Conservation (phyloP, 1,140 invertebrate genomes). For the Bombyx mandarina region DNA sequence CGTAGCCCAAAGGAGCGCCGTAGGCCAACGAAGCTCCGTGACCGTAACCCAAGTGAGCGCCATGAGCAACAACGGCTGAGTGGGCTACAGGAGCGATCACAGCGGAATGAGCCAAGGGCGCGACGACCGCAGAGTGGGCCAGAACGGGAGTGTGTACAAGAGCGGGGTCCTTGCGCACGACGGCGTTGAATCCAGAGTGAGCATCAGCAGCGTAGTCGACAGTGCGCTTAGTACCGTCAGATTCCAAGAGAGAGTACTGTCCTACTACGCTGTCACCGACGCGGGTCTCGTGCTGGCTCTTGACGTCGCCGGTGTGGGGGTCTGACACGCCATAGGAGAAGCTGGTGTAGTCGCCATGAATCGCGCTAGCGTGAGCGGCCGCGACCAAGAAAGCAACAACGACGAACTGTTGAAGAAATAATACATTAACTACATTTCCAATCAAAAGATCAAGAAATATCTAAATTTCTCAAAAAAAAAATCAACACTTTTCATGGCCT, state of each 20-base stretch:
- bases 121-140: slow-evolving; percentile 12
- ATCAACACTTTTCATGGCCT: neutral
- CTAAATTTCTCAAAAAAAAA: neutral
- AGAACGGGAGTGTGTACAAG: slow-evolving; percentile 29
- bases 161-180: slow-evolving; percentile 48
- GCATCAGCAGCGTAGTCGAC: slow-evolving; percentile 67
- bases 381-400: slow-evolving; percentile 52
- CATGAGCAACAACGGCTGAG: slow-evolving; percentile 9
- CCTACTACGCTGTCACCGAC: slow-evolving; percentile 73
- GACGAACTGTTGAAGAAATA: slow-evolving; percentile 39
- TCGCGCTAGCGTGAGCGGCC: slow-evolving; percentile 41
- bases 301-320: slow-evolving; percentile 69
- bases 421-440: neutral
- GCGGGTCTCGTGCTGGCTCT: slow-evolving; percentile 65
- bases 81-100: slow-evolving; percentile 15
- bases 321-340: slow-evolving; percentile 67
- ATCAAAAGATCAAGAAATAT: neutral
- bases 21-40: slow-evolving; percentile 19
- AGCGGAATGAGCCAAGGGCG: slow-evolving; percentile 22
- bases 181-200: slow-evolving; percentile 57
- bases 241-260: slow-evolving; percentile 61
- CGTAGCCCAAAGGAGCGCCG: slow-evolving; percentile 22
- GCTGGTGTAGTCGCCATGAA: slow-evolving; percentile 52
- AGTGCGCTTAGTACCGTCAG: slow-evolving; percentile 64
- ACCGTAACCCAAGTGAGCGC: slow-evolving; percentile 8